A percentile compares a stretch with the other conserved stretches of the same genome.
Conservation (phyloP, 1,140 invertebrate species). For the Zaprionus tsacasi region DNA sequence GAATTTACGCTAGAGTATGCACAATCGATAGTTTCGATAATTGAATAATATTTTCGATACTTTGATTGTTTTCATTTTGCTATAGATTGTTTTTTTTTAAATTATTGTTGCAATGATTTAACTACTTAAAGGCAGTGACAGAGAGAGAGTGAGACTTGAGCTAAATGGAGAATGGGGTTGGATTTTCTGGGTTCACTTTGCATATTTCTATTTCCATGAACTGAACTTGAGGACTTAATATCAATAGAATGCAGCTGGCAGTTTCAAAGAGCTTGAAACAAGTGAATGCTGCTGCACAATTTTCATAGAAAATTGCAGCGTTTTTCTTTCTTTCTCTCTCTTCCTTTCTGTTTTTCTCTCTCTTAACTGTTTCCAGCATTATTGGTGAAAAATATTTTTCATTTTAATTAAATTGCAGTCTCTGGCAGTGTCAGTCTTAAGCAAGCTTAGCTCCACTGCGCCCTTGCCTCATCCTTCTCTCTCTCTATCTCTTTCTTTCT, state of each 20-base stretch:
- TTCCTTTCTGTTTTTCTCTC: conserved; percentile 1
- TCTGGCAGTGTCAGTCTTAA: conserved; percentile 42
- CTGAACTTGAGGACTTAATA: not conserved
- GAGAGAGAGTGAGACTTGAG: not conserved
- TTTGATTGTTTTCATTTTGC: too few species aligned
- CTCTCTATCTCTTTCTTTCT: not conserved
- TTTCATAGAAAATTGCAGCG: conserved; percentile 31
- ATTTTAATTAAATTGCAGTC: conserved; percentile 80
- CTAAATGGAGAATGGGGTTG: too few species aligned
- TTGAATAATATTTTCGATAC: too few species aligned
- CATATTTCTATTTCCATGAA: too few species aligned
- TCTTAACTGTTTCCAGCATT: conserved; percentile 39
- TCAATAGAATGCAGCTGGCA: conserved; percentile 5
- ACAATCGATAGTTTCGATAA: not conserved
- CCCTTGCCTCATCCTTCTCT: not conserved
- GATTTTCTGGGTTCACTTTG: too few species aligned
- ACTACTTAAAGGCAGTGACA: not conserved
- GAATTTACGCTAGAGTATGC: not conserved
- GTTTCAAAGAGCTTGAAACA: not conserved
- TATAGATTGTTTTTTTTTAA: too few species aligned
- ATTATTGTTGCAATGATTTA: not conserved
- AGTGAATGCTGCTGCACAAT: conserved; percentile 1
- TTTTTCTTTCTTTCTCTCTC: conserved; percentile 27
- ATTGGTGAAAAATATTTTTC: conserved; percentile 63
- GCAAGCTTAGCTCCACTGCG: conserved; percentile 12